phyloP scores from a whole-genome alignment of 2,113 vertebrate genomes.

The Platichthys flesus region DNA sequence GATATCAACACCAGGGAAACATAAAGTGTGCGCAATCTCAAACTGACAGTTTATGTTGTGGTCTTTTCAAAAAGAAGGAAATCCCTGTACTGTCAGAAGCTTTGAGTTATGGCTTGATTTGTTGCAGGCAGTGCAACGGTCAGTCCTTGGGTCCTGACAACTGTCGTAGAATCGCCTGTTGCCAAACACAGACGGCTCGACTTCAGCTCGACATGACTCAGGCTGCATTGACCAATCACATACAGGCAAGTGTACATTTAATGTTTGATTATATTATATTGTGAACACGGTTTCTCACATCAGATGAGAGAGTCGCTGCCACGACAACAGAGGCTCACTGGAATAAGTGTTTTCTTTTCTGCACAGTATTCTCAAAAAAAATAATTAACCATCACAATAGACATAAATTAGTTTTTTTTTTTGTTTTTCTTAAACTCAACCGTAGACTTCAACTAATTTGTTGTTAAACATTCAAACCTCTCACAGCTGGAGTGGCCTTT shows the following conservation, averaged over 20 bases:
- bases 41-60: background rate
- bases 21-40: background rate
- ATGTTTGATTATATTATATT: background rate
- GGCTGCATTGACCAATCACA: background rate
- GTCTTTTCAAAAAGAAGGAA: background rate
- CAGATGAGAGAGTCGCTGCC: background rate
- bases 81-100: background rate
- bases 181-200: background rate
- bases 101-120: background rate
- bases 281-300: background rate
- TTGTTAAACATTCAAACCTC: background rate
- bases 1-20: background rate
- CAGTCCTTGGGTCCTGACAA: background rate
- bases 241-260: background rate
- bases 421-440: background rate
- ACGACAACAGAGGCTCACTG: background rate
- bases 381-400: background rate
- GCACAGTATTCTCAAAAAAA: background rate
- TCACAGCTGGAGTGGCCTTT: slow-evolving; percentile 1
- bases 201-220: background rate
- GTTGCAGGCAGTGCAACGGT: background rate
- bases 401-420: background rate
- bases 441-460: background rate
- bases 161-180: background rate
- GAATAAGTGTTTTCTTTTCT: background rate